Conservation (phyloP, 2,888 invertebrate species). For the Noctua pronuba region DNA sequence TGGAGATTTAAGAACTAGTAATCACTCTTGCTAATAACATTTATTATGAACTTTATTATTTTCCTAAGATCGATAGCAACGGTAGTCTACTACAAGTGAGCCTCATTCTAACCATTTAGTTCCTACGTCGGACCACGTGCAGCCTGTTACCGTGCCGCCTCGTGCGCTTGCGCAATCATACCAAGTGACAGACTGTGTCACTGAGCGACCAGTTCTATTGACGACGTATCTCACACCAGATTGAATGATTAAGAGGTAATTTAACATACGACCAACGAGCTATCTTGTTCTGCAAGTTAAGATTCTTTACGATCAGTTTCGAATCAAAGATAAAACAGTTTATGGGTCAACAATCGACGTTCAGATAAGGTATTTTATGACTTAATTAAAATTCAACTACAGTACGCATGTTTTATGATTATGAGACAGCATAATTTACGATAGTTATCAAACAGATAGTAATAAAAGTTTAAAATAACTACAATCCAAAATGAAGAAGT, state of each 20-base stretch:
- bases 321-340: conserved; percentile 23
- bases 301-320: conserved; percentile 16
- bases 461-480: conserved; percentile 26
- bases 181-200: conserved; percentile 51
- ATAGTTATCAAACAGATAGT: conserved; percentile 8
- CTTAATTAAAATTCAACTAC: conserved; percentile 22
- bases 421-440: background rate
- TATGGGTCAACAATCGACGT: conserved; percentile 19
- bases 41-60: conserved; percentile 2
- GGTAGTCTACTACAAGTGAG: conserved; percentile 3
- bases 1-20: background rate
- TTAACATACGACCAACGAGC: conserved; percentile 44
- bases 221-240: conserved; percentile 56
- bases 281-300: conserved; percentile 31
- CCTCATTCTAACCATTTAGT: conserved; percentile 16
- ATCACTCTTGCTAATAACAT: background rate
- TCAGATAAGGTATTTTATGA: conserved; percentile 32
- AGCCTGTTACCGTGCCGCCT: conserved; percentile 44
- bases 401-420: background rate
- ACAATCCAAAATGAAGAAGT: background rate
- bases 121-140: conserved; percentile 47
- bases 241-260: conserved; percentile 64
- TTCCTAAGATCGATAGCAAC: background rate
- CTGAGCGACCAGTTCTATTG: conserved; percentile 52
- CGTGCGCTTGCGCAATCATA: conserved; percentile 60